A percentile compares a stretch with the other conserved stretches of the same genome.
Evolutionary conservation across 37 sponge, comb jelly and placozoan species (phyloP).

Genomic region (Dysidea cf. avara): DNA sequence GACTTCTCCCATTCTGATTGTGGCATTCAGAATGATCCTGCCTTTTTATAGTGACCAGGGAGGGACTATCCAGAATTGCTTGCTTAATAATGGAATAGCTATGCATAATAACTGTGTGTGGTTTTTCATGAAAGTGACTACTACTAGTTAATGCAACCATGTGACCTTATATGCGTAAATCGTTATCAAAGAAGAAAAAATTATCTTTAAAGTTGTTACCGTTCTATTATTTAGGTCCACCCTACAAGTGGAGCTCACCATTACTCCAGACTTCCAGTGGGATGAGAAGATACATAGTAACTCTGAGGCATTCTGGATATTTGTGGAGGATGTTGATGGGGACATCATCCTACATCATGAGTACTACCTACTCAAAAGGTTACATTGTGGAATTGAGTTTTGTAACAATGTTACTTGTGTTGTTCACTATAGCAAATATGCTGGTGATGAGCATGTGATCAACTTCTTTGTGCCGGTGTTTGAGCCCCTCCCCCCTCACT

Average conservation of each 20-base stretch:
- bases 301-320: slow-evolving; percentile 96
- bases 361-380: slow-evolving; percentile 94
- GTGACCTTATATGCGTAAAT: not conserved
- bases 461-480: slow-evolving; percentile 97
- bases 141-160: no score
- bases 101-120: no score
- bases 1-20: no score
- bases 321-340: slow-evolving; percentile 98
- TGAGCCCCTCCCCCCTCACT: slow-evolving; percentile 99
- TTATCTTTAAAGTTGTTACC: not conserved
- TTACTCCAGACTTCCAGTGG: slow-evolving; percentile 99
- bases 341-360: slow-evolving; percentile 93
- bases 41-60: no score
- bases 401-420: no score
- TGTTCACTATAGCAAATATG: slow-evolving; percentile 79
- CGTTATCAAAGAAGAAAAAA: not conserved
- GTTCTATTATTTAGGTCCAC: slow-evolving; percentile 63
- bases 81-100: no score
- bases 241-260: slow-evolving; percentile 94
- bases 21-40: no score
- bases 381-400: no score
- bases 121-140: no score
- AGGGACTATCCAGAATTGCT: no score
- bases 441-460: slow-evolving; percentile 83
- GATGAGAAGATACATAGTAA: slow-evolving; percentile 96